phyloP scores from a whole-genome alignment of 1,140 invertebrate genomes.

The Eubasilissa regina region DNA sequence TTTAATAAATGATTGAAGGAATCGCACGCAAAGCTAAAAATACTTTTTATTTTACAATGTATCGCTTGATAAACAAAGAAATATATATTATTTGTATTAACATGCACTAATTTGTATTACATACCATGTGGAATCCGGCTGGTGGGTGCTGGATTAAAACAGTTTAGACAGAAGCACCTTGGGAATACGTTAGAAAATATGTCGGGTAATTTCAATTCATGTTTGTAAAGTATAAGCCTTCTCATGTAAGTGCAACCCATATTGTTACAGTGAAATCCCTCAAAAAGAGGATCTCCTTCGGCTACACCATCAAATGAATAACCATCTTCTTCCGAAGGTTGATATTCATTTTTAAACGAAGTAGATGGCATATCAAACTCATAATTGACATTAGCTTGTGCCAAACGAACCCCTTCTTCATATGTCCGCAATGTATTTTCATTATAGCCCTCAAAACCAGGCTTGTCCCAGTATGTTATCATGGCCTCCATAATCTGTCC shows the following conservation, averaged over 20 bases:
- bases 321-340: background rate
- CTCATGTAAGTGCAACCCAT: conserved; percentile 8
- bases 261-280: conserved; percentile 11
- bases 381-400: background rate
- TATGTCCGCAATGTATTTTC: background rate
- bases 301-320: background rate
- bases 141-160: background rate
- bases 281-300: conserved; percentile 3
- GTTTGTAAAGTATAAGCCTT: background rate
- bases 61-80: too few relatives aligned
- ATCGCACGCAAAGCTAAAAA: too few relatives aligned
- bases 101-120: background rate
- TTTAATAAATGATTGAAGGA: too few relatives aligned
- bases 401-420: background rate
- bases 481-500: background rate
- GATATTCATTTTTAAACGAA: background rate
- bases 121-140: conserved; percentile 1
- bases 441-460: background rate
- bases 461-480: background rate
- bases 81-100: background rate
- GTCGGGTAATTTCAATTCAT: conserved; percentile 1
- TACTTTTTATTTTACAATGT: too few relatives aligned
- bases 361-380: background rate
- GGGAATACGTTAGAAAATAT: background rate
- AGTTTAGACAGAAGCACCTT: background rate